These are phyloP conservation scores for Haliclystus octoradiatus DNA, from an alignment of 30 jellyfish, hydroid and myxozoan species.

Conservation along the genomic window DNA sequence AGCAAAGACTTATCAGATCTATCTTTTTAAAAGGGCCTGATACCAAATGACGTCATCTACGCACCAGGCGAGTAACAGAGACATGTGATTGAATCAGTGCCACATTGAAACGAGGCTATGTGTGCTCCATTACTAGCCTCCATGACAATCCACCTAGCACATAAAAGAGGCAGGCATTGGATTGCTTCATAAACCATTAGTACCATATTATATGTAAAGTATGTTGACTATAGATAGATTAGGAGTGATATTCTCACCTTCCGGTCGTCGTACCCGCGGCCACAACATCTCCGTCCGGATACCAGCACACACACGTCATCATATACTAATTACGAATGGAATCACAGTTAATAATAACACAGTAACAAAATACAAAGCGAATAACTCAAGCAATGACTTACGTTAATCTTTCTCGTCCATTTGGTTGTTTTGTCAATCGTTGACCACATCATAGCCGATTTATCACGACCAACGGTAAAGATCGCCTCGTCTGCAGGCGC, in stretches of 20 bases:
- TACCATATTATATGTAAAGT: too few relatives aligned
- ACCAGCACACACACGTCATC: too few relatives aligned
- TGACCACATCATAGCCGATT: constrained; percentile 6
- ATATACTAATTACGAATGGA: too few relatives aligned
- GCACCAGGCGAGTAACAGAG: constrained; percentile 9
- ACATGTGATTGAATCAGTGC: constrained; percentile 14
- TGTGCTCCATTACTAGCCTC: constrained; percentile 13
- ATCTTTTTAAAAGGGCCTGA: too few relatives aligned
- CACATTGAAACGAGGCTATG: constrained; percentile 31
- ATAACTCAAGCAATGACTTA: too few relatives aligned
- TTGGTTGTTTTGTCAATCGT: constrained; percentile 3
- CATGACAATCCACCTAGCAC: constrained; percentile 40
- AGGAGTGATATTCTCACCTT: constrained; percentile 3
- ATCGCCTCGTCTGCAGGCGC: constrained; percentile 28
- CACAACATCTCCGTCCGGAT: constrained; percentile 55
- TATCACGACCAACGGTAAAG: constrained; percentile 21
- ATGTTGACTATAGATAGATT: too few relatives aligned
- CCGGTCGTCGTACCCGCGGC: constrained; percentile 76
- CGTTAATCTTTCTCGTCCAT: constrained; percentile 28
- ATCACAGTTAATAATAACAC: constrained; percentile 21
- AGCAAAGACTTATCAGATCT: too few relatives aligned
- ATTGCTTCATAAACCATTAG: not conserved
- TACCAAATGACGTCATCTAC: constrained; percentile 41
- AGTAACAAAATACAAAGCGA: too few relatives aligned
- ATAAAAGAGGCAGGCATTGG: constrained; percentile 13